These are phyloP conservation scores for Lordiphosa mommai DNA, from an alignment of 1,140 invertebrate genomes.

Conservation along the genomic window DNA sequence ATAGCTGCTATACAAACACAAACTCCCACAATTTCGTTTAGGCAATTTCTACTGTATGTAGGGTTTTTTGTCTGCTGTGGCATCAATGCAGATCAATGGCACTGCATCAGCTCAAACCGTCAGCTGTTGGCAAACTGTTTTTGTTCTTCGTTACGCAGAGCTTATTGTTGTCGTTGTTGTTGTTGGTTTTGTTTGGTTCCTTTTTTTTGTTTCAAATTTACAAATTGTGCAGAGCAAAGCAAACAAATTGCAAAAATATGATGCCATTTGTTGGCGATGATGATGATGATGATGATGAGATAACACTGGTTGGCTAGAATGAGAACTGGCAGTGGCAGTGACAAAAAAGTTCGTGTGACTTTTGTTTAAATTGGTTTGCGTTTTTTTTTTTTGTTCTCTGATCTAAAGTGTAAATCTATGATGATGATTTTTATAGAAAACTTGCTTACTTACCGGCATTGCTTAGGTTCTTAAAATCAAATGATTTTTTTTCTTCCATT, in stretches of 20 bases:
- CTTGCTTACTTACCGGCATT: too few relatives aligned
- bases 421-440: too few relatives aligned
- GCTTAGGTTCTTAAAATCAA: too few relatives aligned
- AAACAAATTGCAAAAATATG: constrained; percentile 66
- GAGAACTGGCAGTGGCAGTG: constrained; percentile 6
- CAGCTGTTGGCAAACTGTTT: constrained; percentile 41
- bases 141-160: constrained; percentile 17
- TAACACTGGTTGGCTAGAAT: not conserved
- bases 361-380: too few relatives aligned
- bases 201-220: constrained; percentile 58
- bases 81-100: constrained; percentile 70
- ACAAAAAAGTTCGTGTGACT: not conserved
- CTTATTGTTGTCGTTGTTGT: constrained; percentile 45
- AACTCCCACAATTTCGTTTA: not conserved
- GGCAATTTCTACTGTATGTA: constrained; percentile 9
- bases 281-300: constrained; percentile 28
- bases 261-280: constrained; percentile 42
- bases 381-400: not conserved
- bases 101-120: constrained; percentile 10
- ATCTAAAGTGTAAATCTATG: not conserved
- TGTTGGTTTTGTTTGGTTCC: too few relatives aligned
- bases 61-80: constrained; percentile 30
- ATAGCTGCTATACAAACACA: not conserved
- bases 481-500: too few relatives aligned
- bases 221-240: constrained; percentile 53